Conservation (phyloP, 2,113 vertebrate genomes). For the Oostethus manadensis region DNA sequence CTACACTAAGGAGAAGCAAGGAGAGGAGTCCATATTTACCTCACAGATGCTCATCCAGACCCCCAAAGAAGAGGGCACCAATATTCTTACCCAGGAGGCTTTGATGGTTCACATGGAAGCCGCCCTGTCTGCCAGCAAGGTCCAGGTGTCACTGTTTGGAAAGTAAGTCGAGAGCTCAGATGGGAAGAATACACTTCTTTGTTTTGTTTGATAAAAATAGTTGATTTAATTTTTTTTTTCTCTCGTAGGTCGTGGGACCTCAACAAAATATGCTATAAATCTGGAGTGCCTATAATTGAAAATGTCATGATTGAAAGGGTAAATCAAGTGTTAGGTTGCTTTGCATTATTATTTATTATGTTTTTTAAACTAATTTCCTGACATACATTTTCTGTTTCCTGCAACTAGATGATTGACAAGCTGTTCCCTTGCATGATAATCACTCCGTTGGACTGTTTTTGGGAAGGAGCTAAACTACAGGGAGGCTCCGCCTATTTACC, state of each 20-base stretch:
- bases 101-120: constrained; percentile 92
- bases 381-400: constrained; percentile 24
- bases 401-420: constrained; percentile 94
- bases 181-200: neutral
- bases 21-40: constrained; percentile 91
- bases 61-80: constrained; percentile 81
- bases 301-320: constrained; percentile 98
- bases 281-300: constrained; percentile 95
- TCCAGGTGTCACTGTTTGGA: constrained; percentile 95
- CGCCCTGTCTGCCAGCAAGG: constrained; percentile 90
- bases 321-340: constrained; percentile 38
- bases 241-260: constrained; percentile 90
- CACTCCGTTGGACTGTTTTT: constrained; percentile 97
- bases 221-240: neutral
- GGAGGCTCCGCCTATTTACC: constrained; percentile 96
- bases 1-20: constrained; percentile 96
- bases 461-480: constrained; percentile 96
- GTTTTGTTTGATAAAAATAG: neutral
- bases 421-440: constrained; percentile 98
- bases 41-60: constrained; percentile 98
- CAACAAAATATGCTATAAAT: constrained; percentile 99
- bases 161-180: constrained; percentile 78
- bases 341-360: neutral
- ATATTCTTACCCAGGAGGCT: constrained; percentile 87
- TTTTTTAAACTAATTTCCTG: fast-evolving